phyloP scores from a whole-genome alignment of 37 sponge, comb jelly and placozoan genomes.

The Halichondria panicea region DNA sequence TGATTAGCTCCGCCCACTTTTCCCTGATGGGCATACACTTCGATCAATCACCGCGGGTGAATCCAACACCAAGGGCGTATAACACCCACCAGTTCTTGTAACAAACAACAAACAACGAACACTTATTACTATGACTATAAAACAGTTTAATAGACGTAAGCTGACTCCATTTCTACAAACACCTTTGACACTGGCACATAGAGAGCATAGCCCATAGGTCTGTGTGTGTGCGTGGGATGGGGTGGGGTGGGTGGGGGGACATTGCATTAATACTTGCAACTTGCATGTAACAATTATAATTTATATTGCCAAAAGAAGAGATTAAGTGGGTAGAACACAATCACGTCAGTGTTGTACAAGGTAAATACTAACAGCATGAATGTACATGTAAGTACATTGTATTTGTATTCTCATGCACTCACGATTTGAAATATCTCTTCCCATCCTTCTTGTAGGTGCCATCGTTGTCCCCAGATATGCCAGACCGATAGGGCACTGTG shows the following conservation, averaged over 20 bases:
- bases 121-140: no score
- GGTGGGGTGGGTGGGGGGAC: no score
- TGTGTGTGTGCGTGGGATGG: not conserved
- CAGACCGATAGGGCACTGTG: no score
- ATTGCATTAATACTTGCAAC: no score
- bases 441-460: conserved; percentile 45
- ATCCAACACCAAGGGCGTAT: no score
- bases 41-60: no score
- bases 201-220: conserved; percentile 35
- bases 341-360: not conserved
- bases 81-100: no score
- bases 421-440: conserved; percentile 55
- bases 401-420: not conserved
- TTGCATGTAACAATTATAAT: no score
- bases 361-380: not conserved
- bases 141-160: not conserved
- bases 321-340: not conserved
- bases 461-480: conserved; percentile 9
- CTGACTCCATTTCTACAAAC: conserved; percentile 9
- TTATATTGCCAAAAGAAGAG: not conserved
- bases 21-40: no score
- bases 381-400: not conserved
- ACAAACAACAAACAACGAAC: no score
- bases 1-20: no score
- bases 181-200: conserved; percentile 39